A percentile compares a stretch with the other conserved stretches of the same genome.
phyloP scores from a whole-genome alignment of 2,797 vertebrate genomes.

The Momotus momota region DNA sequence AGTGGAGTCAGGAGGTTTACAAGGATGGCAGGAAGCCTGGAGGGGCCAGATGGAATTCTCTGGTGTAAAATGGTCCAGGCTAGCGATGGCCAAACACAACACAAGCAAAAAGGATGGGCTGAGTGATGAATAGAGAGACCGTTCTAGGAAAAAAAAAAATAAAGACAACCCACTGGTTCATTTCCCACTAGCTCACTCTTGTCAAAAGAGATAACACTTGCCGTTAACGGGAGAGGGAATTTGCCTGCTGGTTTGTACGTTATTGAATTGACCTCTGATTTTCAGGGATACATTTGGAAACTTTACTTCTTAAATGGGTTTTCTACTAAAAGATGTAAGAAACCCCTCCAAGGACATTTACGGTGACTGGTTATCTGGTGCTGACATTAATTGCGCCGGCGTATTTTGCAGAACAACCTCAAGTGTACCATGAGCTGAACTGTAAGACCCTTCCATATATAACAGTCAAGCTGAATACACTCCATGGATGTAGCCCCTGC shows the following conservation, averaged over 20 bases:
- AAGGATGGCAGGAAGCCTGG: background rate
- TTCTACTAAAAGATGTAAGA: conserved; percentile 54
- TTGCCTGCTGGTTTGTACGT: background rate
- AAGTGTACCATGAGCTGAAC: conserved; percentile 61
- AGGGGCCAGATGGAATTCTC: background rate
- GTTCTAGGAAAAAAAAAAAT: background rate
- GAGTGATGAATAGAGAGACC: background rate
- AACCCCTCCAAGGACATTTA: conserved; percentile 50
- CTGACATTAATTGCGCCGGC: conserved; percentile 63
- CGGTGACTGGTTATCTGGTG: conserved; percentile 51
- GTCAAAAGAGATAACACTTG: conserved; percentile 41
- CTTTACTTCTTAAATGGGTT: conserved; percentile 58
- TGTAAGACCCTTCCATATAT: conserved; percentile 32
- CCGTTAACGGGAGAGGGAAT: conserved; percentile 25
- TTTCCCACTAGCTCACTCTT: background rate
- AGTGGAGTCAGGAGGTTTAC: background rate
- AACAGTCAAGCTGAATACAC: conserved; percentile 40
- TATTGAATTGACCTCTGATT: conserved; percentile 53
- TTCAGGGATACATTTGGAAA: conserved; percentile 48
- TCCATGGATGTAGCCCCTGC: background rate
- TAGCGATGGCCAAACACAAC: background rate
- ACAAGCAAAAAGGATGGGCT: background rate
- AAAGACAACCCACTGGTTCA: background rate
- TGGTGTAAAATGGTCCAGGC: background rate
- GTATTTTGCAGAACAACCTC: conserved; percentile 59